phyloP scores from a whole-genome alignment of 92 coral and sea anemone genomes.

The Paramuricea clavata region DNA sequence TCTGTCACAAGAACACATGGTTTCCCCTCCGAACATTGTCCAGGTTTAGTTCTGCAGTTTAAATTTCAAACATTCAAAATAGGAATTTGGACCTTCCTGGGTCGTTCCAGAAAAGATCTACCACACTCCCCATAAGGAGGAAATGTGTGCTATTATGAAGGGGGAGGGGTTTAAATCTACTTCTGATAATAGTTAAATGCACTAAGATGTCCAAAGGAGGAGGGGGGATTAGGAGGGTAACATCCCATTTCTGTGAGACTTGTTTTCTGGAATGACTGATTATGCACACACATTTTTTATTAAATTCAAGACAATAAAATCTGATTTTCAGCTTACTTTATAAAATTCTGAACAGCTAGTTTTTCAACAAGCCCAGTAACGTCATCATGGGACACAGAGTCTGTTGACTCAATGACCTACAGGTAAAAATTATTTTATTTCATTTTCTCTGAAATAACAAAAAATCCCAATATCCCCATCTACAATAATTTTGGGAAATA shows the following conservation, averaged over 20 bases:
- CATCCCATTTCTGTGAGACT: too few relatives aligned
- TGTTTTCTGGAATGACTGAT: too few relatives aligned
- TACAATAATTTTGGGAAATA: too few relatives aligned
- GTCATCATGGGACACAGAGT: slow-evolving; percentile 77
- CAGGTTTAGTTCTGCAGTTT: slow-evolving; percentile 77
- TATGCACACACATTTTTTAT: too few relatives aligned
- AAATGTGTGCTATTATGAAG: too few relatives aligned
- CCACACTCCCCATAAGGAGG: too few relatives aligned
- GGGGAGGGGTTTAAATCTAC: too few relatives aligned
- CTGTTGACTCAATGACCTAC: slow-evolving; percentile 1
- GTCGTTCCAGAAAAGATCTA: not conserved
- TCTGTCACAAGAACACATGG: slow-evolving; percentile 82
- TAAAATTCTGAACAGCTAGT: slow-evolving; percentile 95
- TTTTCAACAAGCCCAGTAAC: slow-evolving; percentile 90
- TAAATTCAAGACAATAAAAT: too few relatives aligned
- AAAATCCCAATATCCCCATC: not conserved
- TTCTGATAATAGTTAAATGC: too few relatives aligned
- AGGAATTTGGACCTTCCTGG: not conserved
- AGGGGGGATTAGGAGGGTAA: too few relatives aligned
- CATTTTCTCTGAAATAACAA: not conserved
- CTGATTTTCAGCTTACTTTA: slow-evolving; percentile 64
- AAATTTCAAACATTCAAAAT: not conserved
- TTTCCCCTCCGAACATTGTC: slow-evolving; percentile 82
- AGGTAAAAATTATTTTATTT: not conserved
- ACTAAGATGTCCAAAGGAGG: too few relatives aligned